phyloP scores from a whole-genome alignment of 2,113 vertebrate species.

The Rutilus rutilus region DNA sequence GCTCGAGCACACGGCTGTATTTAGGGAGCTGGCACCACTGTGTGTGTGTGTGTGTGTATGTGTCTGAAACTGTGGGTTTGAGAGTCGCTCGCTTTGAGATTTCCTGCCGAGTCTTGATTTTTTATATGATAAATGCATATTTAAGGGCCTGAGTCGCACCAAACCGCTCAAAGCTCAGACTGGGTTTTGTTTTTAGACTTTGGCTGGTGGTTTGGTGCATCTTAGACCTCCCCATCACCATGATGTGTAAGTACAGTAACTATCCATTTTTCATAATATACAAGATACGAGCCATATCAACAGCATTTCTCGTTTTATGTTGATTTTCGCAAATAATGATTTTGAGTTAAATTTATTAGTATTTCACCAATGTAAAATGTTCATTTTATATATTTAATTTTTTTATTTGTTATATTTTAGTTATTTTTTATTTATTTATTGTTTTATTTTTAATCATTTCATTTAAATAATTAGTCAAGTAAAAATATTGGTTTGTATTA shows the following conservation, averaged over 20 bases:
- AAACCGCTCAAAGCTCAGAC: not conserved
- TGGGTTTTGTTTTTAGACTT: slow-evolving; percentile 8
- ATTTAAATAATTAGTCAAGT: too few species aligned
- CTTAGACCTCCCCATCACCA: not conserved
- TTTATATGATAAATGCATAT: slow-evolving; percentile 9
- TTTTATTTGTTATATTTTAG: too few species aligned
- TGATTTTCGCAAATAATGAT: not conserved
- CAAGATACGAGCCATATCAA: not conserved
- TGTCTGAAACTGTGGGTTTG: not conserved
- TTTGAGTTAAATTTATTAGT: too few species aligned
- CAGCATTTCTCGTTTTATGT: not conserved
- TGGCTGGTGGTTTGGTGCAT: not conserved
- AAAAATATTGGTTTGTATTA: too few species aligned
- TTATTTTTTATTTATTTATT: too few species aligned
- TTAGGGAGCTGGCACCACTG: slow-evolving; percentile 60
- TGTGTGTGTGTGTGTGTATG: not conserved
- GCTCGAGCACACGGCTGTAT: slow-evolving; percentile 56
- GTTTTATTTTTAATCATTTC: too few species aligned
- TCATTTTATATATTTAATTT: too few species aligned
- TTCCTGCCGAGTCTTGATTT: not conserved
- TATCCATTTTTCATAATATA: not conserved
- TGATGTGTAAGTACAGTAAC: not conserved
- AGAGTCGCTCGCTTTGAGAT: not conserved
- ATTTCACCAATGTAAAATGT: too few species aligned
- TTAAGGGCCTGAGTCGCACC: not conserved